These are phyloP conservation scores for Drosophila ustulata DNA, from an alignment of 2,888 invertebrate species.

Conservation along the genomic window DNA sequence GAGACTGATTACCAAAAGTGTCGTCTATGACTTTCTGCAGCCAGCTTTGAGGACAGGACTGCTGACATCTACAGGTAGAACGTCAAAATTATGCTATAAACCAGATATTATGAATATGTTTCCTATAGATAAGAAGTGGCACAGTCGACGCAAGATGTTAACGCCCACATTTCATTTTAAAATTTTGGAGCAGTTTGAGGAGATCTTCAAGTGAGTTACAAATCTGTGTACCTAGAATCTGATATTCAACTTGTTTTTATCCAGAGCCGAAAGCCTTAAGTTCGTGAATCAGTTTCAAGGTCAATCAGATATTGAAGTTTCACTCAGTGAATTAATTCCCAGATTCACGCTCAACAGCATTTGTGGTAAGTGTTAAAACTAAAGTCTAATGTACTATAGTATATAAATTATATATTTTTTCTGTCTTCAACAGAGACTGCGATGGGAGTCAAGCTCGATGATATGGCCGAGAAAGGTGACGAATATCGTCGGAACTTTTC, in stretches of 20 bases:
- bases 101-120: background rate
- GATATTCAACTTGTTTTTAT: conserved; percentile 16
- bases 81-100: too few species aligned
- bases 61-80: conserved; percentile 71
- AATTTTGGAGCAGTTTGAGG: conserved; percentile 76
- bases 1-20: conserved; percentile 70
- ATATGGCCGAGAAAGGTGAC: conserved; percentile 74
- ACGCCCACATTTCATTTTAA: conserved; percentile 82
- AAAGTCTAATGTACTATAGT: background rate
- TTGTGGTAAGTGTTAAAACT: conserved; percentile 63
- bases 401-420: background rate
- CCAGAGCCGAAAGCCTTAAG: conserved; percentile 77
- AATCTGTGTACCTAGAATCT: background rate
- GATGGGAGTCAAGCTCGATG: conserved; percentile 77
- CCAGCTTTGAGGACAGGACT: conserved; percentile 76
- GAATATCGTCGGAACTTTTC: conserved; percentile 69
- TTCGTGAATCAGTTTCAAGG: conserved; percentile 62
- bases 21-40: conserved; percentile 69
- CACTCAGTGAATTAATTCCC: conserved; percentile 74
- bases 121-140: conserved; percentile 77
- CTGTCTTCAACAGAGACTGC: conserved; percentile 71
- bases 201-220: conserved; percentile 76
- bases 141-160: conserved; percentile 77
- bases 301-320: conserved; percentile 41
- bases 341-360: conserved; percentile 78